Conservation (phyloP, 2,888 invertebrate genomes). For the Drosophila picticornis region DNA sequence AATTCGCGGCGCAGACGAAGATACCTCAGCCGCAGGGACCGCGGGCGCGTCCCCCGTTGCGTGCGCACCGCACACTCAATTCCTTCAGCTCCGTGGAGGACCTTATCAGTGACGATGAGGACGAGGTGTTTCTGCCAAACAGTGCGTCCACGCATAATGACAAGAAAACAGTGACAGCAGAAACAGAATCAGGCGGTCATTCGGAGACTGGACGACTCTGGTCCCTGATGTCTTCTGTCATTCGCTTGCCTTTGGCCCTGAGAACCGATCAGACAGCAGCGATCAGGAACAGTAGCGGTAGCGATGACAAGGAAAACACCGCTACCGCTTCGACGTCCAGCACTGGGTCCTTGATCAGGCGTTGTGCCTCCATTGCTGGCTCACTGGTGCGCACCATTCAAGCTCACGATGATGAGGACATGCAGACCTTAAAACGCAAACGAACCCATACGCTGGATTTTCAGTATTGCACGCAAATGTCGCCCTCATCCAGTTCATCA, state of each 20-base stretch:
- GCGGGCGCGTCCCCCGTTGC: slow-evolving; percentile 62
- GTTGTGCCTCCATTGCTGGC: slow-evolving; percentile 84
- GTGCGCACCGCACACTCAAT: slow-evolving; percentile 41
- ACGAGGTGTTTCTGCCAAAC: slow-evolving; percentile 61
- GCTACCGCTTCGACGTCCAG: slow-evolving; percentile 18
- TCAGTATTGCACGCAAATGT: slow-evolving; percentile 46
- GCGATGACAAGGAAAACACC: slow-evolving; percentile 53
- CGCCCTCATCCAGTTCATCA: slow-evolving; percentile 73
- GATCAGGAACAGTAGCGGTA: background rate
- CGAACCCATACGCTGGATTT: slow-evolving; percentile 79
- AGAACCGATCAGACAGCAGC: slow-evolving; percentile 25
- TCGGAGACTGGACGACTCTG: slow-evolving; percentile 61
- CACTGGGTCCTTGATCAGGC: slow-evolving; percentile 72
- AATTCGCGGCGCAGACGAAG: slow-evolving; percentile 48
- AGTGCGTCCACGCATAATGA: slow-evolving; percentile 65
- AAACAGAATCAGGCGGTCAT: background rate
- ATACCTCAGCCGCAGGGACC: slow-evolving; percentile 42
- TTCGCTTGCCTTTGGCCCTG: slow-evolving; percentile 73
- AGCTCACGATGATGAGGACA: slow-evolving; percentile 57
- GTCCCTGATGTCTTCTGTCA: slow-evolving; percentile 80
- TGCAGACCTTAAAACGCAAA: slow-evolving; percentile 78
- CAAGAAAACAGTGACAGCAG: slow-evolving; percentile 22
- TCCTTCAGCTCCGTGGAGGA: slow-evolving; percentile 64
- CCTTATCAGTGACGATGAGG: slow-evolving; percentile 49
- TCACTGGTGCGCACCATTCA: slow-evolving; percentile 76